Evolutionary conservation across 30 jellyfish, hydroid and myxozoan species (phyloP).

Genomic region (Cassiopea xamachana): DNA sequence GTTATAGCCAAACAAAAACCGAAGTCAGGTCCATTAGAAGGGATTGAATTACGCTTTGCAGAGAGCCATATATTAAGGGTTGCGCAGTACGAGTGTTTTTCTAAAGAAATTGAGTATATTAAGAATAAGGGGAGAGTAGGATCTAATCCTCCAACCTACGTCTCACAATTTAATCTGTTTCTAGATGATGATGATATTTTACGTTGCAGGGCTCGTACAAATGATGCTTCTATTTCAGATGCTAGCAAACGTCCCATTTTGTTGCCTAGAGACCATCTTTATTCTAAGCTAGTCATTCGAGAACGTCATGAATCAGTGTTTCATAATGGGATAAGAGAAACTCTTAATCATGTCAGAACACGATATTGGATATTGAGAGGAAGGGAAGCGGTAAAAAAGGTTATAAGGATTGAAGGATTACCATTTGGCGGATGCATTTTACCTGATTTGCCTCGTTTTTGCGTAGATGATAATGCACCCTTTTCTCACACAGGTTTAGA

Average conservation of each 20-base stretch:
- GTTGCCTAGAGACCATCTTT: slow-evolving; percentile 6
- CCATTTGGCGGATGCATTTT: neutral
- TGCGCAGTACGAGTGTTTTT: too few relatives aligned
- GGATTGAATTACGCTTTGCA: too few relatives aligned
- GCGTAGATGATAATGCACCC: slow-evolving; percentile 77
- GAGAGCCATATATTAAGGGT: too few relatives aligned
- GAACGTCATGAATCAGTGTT: neutral
- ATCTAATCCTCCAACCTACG: slow-evolving; percentile 11
- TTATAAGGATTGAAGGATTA: slow-evolving; percentile 28
- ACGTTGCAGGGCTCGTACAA: neutral
- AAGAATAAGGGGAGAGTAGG: neutral
- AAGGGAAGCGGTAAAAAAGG: slow-evolving; percentile 35
- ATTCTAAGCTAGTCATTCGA: neutral
- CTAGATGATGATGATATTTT: slow-evolving; percentile 6
- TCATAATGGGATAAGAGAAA: slow-evolving; percentile 34
- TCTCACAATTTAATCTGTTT: slow-evolving; percentile 18
- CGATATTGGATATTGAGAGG: slow-evolving; percentile 59
- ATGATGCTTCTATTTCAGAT: neutral
- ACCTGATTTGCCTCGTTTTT: slow-evolving; percentile 36
- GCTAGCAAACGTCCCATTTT: slow-evolving; percentile 40
- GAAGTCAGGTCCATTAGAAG: too few relatives aligned
- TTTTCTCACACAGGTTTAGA: slow-evolving; percentile 44
- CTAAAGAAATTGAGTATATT: too few relatives aligned
- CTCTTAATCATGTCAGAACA: neutral
- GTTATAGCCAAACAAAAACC: too few relatives aligned